Evolutionary conservation across 2,113 vertebrate species (phyloP).

Genomic region (Oncorhynchus keta): DNA sequence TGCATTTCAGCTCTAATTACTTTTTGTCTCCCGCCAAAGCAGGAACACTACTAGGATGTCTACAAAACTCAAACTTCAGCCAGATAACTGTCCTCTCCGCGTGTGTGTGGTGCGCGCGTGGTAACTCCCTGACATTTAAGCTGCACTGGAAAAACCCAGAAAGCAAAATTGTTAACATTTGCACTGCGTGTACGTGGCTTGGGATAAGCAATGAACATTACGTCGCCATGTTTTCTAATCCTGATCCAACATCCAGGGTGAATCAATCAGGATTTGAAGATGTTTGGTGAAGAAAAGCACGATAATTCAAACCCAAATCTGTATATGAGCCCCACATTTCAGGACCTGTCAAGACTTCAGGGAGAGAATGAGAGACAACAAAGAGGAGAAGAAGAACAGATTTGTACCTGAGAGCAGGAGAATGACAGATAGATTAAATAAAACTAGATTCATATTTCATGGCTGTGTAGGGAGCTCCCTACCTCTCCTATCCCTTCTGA

Average conservation of each 20-base stretch:
- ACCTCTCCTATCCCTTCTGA: too few relatives aligned
- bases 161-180: constrained; percentile 25
- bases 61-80: constrained; percentile 24
- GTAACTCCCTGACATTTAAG: neutral
- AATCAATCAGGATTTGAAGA: constrained; percentile 38
- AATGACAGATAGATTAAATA: constrained; percentile 15
- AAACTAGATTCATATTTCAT: constrained; percentile 10
- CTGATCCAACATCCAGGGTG: constrained; percentile 20
- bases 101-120: neutral
- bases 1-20: constrained; percentile 15
- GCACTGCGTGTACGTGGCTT: neutral
- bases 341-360: constrained; percentile 19
- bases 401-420: constrained; percentile 3
- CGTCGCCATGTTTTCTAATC: constrained; percentile 26
- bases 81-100: neutral
- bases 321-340: constrained; percentile 11
- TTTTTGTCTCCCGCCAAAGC: constrained; percentile 9
- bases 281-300: constrained; percentile 14
- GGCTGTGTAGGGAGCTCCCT: neutral
- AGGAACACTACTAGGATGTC: constrained; percentile 23
- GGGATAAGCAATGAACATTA: constrained; percentile 5
- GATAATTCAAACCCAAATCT: constrained; percentile 21
- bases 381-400: constrained; percentile 10
- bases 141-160: constrained; percentile 6
- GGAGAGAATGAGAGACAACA: constrained; percentile 1